Percentiles rank a stretch among this genome's conserved stretches.
phyloP scores from a whole-genome alignment of 2,797 vertebrate species.

The Spheniscus humboldti region DNA sequence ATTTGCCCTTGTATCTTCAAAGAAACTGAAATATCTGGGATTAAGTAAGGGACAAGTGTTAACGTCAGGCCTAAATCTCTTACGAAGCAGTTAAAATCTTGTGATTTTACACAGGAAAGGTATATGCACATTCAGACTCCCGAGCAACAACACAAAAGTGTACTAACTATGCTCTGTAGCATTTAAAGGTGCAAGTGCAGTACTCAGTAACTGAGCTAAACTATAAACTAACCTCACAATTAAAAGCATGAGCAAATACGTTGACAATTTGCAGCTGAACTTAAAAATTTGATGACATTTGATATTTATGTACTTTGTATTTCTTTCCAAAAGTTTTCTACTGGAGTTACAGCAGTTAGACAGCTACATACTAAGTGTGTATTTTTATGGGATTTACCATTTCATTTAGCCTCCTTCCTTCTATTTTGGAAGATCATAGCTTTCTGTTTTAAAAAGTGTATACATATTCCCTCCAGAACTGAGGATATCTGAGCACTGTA shows the following conservation, averaged over 20 bases:
- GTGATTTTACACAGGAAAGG: neutral
- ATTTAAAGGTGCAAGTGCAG: neutral
- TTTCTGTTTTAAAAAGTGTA: neutral
- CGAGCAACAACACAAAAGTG: neutral
- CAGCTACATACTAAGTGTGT: neutral
- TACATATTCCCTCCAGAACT: neutral
- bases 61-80: neutral
- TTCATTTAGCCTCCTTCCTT: neutral
- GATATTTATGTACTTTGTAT: neutral
- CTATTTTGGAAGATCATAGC: neutral
- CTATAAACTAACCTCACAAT: neutral
- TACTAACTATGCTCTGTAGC: neutral
- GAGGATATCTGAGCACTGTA: neutral
- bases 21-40: neutral
- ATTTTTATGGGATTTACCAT: neutral
- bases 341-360: neutral
- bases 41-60: neutral
- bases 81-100: neutral
- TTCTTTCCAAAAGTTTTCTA: neutral
- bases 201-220: neutral
- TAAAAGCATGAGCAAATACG: neutral
- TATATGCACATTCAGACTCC: neutral
- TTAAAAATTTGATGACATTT: neutral
- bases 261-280: neutral
- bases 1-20: neutral